These are phyloP conservation scores for Cremastobaeus sp. DNA, from an alignment of 2,888 invertebrate genomes.

Conservation along the genomic window DNA sequence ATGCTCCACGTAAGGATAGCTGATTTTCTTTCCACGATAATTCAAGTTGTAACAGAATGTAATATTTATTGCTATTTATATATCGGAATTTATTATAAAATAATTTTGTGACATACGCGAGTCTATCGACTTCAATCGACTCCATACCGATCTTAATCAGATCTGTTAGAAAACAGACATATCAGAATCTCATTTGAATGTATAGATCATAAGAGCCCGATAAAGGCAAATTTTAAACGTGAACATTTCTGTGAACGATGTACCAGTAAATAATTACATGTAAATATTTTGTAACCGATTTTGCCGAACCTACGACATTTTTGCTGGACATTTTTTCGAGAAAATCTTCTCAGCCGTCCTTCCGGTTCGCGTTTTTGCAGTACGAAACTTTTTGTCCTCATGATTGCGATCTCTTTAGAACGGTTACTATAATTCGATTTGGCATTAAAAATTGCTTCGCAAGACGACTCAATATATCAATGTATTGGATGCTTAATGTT, in stretches of 20 bases:
- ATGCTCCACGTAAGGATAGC: slow-evolving; percentile 17
- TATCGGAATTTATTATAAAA: slow-evolving; percentile 53
- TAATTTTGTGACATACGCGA: slow-evolving; percentile 52
- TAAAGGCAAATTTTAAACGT: slow-evolving; percentile 34
- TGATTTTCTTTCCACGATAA: slow-evolving; percentile 36
- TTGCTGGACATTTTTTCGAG: no score
- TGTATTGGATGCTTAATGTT: background rate
- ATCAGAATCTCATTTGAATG: slow-evolving; percentile 54
- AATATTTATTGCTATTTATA: slow-evolving; percentile 56
- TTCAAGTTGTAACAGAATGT: slow-evolving; percentile 50
- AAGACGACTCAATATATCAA: slow-evolving; percentile 14
- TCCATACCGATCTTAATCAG: slow-evolving; percentile 53
- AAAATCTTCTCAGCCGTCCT: background rate
- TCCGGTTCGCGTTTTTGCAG: background rate
- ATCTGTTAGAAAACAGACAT: slow-evolving; percentile 49
- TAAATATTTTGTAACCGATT: slow-evolving; percentile 13
- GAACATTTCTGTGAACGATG: slow-evolving; percentile 29
- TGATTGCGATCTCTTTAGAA: no score
- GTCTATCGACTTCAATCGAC: slow-evolving; percentile 51
- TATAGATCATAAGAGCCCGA: slow-evolving; percentile 39
- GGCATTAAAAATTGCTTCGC: background rate
- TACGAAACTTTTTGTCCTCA: no score
- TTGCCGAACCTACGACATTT: background rate
- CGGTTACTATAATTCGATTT: background rate
- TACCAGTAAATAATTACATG: slow-evolving; percentile 22